Percentiles rank a stretch among this genome's conserved stretches.
These are phyloP conservation scores for Iselma pallidipennis DNA, from an alignment of 2,888 invertebrate genomes.

Conservation along the genomic window DNA sequence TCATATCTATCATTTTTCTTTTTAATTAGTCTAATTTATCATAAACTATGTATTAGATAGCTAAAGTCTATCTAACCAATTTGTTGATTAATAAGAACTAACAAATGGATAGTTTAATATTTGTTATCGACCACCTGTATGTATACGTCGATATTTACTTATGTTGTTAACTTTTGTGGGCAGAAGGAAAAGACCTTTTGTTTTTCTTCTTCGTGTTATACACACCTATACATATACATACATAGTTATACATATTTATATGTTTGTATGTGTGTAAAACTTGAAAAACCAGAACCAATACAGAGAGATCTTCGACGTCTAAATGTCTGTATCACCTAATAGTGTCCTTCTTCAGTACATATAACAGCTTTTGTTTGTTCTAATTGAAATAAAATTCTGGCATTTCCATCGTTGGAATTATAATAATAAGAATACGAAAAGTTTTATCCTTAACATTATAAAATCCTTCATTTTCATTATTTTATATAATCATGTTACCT, in stretches of 20 bases:
- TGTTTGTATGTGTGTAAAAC: constrained; percentile 27
- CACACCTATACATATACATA: not conserved
- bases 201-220: not conserved
- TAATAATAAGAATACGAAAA: not conserved
- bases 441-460: too few relatives aligned
- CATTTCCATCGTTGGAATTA: not conserved
- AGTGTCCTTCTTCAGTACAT: not conserved
- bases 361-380: not conserved
- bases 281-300: constrained; percentile 35
- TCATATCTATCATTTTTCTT: too few relatives aligned
- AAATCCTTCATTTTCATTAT: not conserved
- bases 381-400: not conserved
- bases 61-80: too few relatives aligned
- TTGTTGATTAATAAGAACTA: too few relatives aligned
- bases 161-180: not conserved
- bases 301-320: not conserved
- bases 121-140: not conserved
- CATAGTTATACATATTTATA: not conserved
- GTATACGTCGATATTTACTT: not conserved
- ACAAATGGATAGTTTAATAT: too few relatives aligned
- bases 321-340: not conserved
- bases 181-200: not conserved
- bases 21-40: too few relatives aligned
- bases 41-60: too few relatives aligned
- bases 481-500: not conserved